Base-by-base conservation (phyloP, 2,113 vertebrate species). In the Arenaria interpres region DNA sequence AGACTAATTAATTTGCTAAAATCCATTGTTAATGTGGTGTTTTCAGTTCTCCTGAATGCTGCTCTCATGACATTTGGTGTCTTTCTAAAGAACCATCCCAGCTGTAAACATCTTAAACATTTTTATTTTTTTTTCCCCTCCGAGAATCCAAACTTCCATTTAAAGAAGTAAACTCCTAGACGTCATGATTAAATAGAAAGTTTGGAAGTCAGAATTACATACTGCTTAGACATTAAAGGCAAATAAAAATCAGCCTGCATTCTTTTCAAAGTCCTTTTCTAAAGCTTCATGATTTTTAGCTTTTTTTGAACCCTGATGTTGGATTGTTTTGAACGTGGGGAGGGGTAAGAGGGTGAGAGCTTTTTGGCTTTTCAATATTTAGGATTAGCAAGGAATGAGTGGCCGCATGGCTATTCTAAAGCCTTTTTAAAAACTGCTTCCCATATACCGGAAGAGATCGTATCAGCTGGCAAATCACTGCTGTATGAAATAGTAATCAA, bases 1-100 rank as follows among this genome's bases (percentile, higher is more conserved):
- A 93, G 80, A 85, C 90, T 95, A 96, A 93, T 96, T 97, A 96
- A 96, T 97, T 97, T 96, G 94, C 62, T 89, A 92, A 97, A 96
- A 95, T 94, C 85, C 81, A 91, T 91, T 93, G 78, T 96, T 90
- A 95, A 88, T 84, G 48, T 27, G 4, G 74, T 95, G 89, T 96
- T 97, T 95, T 96, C 88, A 86, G 57, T 94, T 78, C 89, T 90
- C 60, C 64, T 97, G 90, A 95, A 93, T 93, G 71, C 85, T 92
- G 56, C 83, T 94, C 48, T 96, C 92, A 89, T 90, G 95, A 95
- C 86, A 89, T 92, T 95, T 92, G 56, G 48, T 94, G 83, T 97
- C 80, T 94, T 97, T 97, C 68, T 92, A 87, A 93, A 97, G 90
- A 90, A 60, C 83, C 33, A 25, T 92, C 92, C 60, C 90, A 90